Evolutionary conservation across 2,888 invertebrate genomes (phyloP).

Genomic region (Pyrrhosoma nymphula): DNA sequence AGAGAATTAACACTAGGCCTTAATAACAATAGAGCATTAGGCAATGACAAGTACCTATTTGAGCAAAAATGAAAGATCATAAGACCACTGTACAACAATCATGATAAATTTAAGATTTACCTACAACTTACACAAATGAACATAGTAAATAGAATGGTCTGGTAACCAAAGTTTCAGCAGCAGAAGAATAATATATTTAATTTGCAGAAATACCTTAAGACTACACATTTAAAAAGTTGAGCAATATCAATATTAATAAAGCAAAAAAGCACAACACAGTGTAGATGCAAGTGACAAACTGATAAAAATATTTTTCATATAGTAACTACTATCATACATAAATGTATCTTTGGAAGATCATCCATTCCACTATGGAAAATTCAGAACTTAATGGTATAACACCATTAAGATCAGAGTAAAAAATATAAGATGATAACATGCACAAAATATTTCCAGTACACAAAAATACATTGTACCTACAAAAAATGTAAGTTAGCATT

Average conservation of each 20-base stretch:
- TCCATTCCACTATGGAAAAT: neutral
- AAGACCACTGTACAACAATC: no score
- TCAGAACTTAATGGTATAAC: neutral
- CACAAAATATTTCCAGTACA: neutral
- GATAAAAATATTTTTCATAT: neutral
- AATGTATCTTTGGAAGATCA: neutral
- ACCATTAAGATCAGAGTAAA: neutral
- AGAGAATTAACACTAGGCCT: no score
- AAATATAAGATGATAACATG: neutral
- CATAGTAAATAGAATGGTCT: no score
- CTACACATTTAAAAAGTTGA: neutral
- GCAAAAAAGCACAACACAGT: neutral
- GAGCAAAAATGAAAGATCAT: no score
- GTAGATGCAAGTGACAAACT: neutral
- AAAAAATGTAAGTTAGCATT: neutral
- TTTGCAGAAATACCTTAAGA: neutral
- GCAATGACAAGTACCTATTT: no score
- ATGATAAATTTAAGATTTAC: no score
- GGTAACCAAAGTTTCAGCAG: no score
- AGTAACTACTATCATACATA: neutral
- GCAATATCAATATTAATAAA: neutral
- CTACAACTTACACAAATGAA: no score
- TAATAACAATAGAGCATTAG: no score
- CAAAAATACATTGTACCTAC: neutral
- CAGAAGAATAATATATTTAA: neutral